Evolutionary conservation across 2,888 invertebrate species (phyloP), one percentile per base, ranked within the genome.

Genomic region (Alsophila aescularia): DNA sequence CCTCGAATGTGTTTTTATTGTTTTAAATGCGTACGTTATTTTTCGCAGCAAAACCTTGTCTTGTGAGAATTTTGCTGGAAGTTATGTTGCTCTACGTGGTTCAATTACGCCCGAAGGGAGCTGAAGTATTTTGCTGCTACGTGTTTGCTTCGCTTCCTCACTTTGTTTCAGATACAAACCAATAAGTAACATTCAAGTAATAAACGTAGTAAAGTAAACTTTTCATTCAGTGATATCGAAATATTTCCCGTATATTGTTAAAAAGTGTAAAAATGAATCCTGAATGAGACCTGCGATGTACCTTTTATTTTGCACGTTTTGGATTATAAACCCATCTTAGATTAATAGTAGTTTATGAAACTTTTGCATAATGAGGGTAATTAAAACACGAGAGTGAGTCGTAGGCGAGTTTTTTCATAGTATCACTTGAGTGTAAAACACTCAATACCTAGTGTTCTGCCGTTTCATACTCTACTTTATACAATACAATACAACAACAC

Each of bases 11-110:
- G 77, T 83, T 85, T 86, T 87, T 87, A 88, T 87, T 86, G 81
- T 87, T 86, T 86, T 83, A 85, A 87, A 86, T 83, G 85, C 82
- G 80, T 81, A 81, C 82, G 80, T 77, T 85, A 83, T 85, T 87
- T 85, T 81, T 80, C 78, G 77, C 73, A 75, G 72, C 73, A 73
- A 67, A 78, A 74, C 72, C 73, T 57, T 70, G 70, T 69, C 70
- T 77, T 72, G 67, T 64, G 71, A 73, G 72, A 77, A 77, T 77
- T 81, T 73, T 67, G 70, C 75, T 78, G 77, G 75, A 80, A 81
- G 77, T 81, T 81, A 80, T 75, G 72, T 71, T 69, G 62, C 66
- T 66, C 72, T 81, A 81, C 79, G 81, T 80, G 83, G 77, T 77
- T 68, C 81, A 82, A 81, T 82, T 80, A 81, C 74, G 62, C 67